phyloP scores from a whole-genome alignment of 2,888 invertebrate genomes.

The Tipula lateralis region DNA sequence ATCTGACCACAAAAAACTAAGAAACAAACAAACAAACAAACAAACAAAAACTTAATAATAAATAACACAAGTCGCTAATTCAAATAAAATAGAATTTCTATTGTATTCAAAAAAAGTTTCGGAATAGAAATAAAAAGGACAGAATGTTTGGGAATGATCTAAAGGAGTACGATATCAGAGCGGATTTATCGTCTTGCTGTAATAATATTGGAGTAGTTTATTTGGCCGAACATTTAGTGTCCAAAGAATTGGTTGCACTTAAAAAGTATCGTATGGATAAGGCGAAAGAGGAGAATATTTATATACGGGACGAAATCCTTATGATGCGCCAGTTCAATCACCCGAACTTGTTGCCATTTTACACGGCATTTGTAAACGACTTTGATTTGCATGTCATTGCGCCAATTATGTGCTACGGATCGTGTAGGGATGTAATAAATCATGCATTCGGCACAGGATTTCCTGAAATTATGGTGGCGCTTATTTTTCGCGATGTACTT shows the following conservation, averaged over 20 bases:
- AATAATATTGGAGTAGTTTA: slow-evolving; percentile 66
- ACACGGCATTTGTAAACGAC: slow-evolving; percentile 72
- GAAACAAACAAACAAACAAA: no score
- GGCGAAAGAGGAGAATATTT: slow-evolving; percentile 55
- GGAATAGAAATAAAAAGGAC: not conserved
- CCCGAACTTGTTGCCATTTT: slow-evolving; percentile 69
- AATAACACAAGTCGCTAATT: not conserved
- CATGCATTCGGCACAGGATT: slow-evolving; percentile 71
- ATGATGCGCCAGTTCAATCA: slow-evolving; percentile 73
- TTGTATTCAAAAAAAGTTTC: not conserved
- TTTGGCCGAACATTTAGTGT: slow-evolving; percentile 62
- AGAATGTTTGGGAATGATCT: slow-evolving; percentile 57
- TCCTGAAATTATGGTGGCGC: slow-evolving; percentile 74
- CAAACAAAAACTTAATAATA: not conserved
- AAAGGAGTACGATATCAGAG: slow-evolving; percentile 62
- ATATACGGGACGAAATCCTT: slow-evolving; percentile 69
- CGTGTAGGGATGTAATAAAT: slow-evolving; percentile 71
- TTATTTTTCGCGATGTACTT: slow-evolving; percentile 73
- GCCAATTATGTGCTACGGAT: slow-evolving; percentile 80
- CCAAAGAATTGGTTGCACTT: slow-evolving; percentile 63
- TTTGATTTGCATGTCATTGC: slow-evolving; percentile 73
- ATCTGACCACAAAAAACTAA: no score
- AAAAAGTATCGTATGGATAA: slow-evolving; percentile 74
- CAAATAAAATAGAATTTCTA: not conserved
- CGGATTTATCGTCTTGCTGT: slow-evolving; percentile 64